Percentiles rank a stretch among this genome's conserved stretches.
phyloP scores from a whole-genome alignment of 2,797 vertebrate genomes.

The Cuculus canorus region DNA sequence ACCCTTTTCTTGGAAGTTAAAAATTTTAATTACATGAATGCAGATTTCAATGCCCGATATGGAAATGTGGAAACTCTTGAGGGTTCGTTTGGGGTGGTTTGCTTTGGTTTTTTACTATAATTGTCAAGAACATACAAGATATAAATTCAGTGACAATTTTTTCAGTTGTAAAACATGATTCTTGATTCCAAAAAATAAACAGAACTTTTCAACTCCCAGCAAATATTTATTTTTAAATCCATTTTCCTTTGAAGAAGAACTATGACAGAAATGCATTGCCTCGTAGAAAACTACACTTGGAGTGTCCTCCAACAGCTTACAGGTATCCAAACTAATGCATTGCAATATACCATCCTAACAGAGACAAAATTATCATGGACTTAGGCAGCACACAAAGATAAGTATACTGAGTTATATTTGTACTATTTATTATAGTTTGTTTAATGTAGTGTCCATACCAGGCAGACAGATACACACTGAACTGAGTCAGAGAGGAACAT shows the following conservation, averaged over 20 bases:
- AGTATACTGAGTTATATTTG: background rate
- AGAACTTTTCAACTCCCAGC: background rate
- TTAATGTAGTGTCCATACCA: background rate
- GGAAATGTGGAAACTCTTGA: background rate
- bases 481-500: background rate
- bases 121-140: background rate
- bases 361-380: background rate
- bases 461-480: background rate
- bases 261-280: background rate
- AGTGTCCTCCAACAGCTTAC: background rate
- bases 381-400: background rate
- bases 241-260: background rate
- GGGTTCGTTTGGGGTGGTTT: background rate
- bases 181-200: rapidly evolving
- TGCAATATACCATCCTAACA: background rate
- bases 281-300: rapidly evolving
- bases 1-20: background rate
- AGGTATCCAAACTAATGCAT: background rate
- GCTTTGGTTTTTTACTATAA: background rate
- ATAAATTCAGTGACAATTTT: background rate
- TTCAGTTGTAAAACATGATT: background rate
- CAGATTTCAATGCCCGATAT: background rate
- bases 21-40: background rate
- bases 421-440: background rate
- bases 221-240: background rate